Evolutionary conservation across 2,113 vertebrate genomes (phyloP).

Genomic region (Todiramphus chloris): DNA sequence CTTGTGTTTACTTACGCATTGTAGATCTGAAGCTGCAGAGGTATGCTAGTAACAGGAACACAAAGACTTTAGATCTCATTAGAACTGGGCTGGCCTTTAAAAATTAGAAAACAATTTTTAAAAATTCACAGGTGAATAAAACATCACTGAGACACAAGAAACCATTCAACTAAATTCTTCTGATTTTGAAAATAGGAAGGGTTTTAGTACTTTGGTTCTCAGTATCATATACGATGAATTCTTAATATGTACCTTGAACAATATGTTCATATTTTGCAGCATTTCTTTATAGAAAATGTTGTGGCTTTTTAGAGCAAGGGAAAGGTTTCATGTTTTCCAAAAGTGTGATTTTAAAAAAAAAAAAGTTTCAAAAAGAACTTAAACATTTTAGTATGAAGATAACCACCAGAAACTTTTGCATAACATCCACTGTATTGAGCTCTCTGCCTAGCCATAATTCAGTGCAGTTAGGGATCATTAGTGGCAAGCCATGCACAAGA

Average conservation of each 20-base stretch:
- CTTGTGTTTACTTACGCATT: rapidly evolving
- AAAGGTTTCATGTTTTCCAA: background rate
- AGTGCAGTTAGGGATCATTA: background rate
- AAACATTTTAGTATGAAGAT: background rate
- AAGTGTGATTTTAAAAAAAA: background rate
- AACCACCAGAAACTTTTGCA: background rate
- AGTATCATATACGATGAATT: background rate
- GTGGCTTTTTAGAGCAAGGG: background rate
- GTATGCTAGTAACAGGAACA: background rate
- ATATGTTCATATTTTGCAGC: background rate
- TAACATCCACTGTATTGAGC: background rate
- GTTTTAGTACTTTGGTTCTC: background rate
- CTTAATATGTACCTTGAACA: background rate
- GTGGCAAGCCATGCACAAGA: background rate
- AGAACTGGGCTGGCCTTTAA: background rate
- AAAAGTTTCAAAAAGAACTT: background rate
- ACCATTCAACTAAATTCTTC: background rate
- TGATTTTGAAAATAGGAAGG: background rate
- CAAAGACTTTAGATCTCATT: background rate
- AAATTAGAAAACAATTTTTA: background rate
- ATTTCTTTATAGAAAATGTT: background rate
- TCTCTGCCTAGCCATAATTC: background rate
- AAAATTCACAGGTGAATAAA: background rate
- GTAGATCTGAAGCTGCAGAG: background rate
- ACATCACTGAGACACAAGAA: background rate